Evolutionary conservation across 2,113 vertebrate genomes (phyloP), one percentile per base, ranked within the genome.

Genomic region (Aegypius monachus): DNA sequence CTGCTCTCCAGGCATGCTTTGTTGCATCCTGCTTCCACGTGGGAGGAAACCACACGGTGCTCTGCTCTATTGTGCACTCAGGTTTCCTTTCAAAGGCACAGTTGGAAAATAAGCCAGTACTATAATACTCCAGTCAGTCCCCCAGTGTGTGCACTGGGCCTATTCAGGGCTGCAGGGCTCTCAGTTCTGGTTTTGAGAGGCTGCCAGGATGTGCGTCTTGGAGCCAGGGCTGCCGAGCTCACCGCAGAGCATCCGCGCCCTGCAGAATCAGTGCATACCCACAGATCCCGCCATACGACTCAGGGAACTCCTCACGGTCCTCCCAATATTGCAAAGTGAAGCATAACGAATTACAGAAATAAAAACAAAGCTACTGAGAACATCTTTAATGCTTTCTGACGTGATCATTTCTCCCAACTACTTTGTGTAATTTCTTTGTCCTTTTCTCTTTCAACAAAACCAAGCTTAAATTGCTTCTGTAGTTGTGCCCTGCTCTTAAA

Each of bases 231-330:
- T n/a, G 53, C 68, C 2, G 1, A 63, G n/a, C 52, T 59, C 67
- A 4, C 68, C 14, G 3, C 11, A 2, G 75, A 86, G 59, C n/a
- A 47, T 31, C 42, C 1, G 0, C 0, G 0, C 72, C 58, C 22
- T 50, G 81, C 22, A 34, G 32, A 31, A 25, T 20, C 2, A 1
- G 17, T n/a, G 13, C 2, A 0, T 7, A 16, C 47, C 29, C 26
- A 23, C 38, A 18, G 26, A 68, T 27, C 32, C 6, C 1, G 16
- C 52, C n/a, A 2, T 7, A 13, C 0, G 0, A 1, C 56, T 43
- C 11, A 0, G 42, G 79, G n/a, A 47, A 23, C 40, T 15, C 6
- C 56, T 72, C 50, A 19, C 26, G 17, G 65, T 9, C 34, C 52
- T 52, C 32, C 13, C 45, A 19, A 36, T 23, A 21, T 3, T 25